These are phyloP conservation scores for Carposina sasakii DNA, from an alignment of 1,140 invertebrate species.

Conservation along the genomic window DNA sequence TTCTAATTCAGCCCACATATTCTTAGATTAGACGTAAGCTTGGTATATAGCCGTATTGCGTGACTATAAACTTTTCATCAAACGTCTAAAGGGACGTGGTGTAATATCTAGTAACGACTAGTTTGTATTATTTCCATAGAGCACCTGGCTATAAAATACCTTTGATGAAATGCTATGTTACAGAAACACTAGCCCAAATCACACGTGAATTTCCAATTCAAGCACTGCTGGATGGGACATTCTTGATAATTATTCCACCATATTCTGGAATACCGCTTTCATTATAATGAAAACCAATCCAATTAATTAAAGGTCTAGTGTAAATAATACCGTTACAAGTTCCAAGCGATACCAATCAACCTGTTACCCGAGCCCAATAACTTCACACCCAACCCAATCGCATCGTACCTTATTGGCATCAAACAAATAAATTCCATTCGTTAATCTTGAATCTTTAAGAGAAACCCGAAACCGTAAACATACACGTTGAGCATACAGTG, in stretches of 20 bases:
- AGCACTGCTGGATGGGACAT: no score
- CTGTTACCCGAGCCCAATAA: constrained; percentile 37
- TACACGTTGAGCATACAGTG: constrained; percentile 58
- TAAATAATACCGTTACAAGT: no score
- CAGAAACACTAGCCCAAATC: no score
- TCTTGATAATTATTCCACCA: no score
- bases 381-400: constrained; percentile 54
- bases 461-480: constrained; percentile 70
- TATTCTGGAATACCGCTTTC: no score
- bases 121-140: constrained; percentile 60
- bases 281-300: no score
- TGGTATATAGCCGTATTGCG: constrained; percentile 57
- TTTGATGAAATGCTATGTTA: no score
- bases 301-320: no score
- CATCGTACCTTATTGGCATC: constrained; percentile 64
- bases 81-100: constrained; percentile 55
- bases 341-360: constrained; percentile 36
- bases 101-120: constrained; percentile 65
- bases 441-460: constrained; percentile 65
- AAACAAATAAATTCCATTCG: constrained; percentile 64
- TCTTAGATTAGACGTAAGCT: constrained; percentile 26
- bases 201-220: no score
- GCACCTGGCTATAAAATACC: constrained; percentile 41
- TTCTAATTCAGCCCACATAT: constrained; percentile 22
- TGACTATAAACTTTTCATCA: constrained; percentile 55